These are phyloP conservation scores for Drosophila cracens DNA, from an alignment of 2,888 invertebrate species.

Conservation along the genomic window DNA sequence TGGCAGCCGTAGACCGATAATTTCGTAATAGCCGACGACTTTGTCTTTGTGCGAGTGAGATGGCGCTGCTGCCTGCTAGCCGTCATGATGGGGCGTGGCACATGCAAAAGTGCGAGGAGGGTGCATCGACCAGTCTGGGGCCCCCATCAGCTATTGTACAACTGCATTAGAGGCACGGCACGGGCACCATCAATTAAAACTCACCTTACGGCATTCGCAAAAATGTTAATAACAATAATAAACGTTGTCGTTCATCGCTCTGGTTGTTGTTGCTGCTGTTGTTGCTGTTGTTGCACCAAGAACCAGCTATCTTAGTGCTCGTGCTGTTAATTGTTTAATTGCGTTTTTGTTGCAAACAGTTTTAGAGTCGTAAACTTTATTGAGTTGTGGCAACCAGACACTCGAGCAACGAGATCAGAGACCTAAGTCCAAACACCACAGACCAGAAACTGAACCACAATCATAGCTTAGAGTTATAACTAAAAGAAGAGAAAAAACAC, in stretches of 20 bases:
- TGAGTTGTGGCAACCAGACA: slow-evolving; percentile 68
- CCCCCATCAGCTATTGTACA: slow-evolving; percentile 74
- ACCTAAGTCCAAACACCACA: neutral
- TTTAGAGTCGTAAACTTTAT: slow-evolving; percentile 76
- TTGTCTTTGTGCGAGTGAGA: slow-evolving; percentile 61
- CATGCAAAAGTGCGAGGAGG: slow-evolving; percentile 75
- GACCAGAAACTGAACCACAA: neutral
- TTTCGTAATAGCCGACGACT: slow-evolving; percentile 77
- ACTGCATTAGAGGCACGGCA: slow-evolving; percentile 75
- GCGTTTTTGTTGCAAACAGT: slow-evolving; percentile 78
- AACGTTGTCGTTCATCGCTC: slow-evolving; percentile 55
- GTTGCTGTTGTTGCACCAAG: slow-evolving; percentile 27
- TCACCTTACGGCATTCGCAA: slow-evolving; percentile 70
- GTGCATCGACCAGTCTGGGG: slow-evolving; percentile 20
- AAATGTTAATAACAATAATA: slow-evolving; percentile 80
- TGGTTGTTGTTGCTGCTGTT: slow-evolving; percentile 2
- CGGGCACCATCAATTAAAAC: slow-evolving; percentile 76
- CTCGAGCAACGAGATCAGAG: slow-evolving; percentile 5
- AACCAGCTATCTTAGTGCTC: slow-evolving; percentile 46
- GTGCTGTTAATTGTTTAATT: slow-evolving; percentile 80
- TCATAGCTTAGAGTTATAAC: slow-evolving; percentile 17
- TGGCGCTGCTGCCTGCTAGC: slow-evolving; percentile 27
- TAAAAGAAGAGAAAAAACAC: slow-evolving; percentile 13
- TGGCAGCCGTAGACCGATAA: slow-evolving; percentile 68
- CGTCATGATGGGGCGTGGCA: slow-evolving; percentile 68